Conservation (phyloP, 2,888 invertebrate genomes). For the Trisateles emortualis region DNA sequence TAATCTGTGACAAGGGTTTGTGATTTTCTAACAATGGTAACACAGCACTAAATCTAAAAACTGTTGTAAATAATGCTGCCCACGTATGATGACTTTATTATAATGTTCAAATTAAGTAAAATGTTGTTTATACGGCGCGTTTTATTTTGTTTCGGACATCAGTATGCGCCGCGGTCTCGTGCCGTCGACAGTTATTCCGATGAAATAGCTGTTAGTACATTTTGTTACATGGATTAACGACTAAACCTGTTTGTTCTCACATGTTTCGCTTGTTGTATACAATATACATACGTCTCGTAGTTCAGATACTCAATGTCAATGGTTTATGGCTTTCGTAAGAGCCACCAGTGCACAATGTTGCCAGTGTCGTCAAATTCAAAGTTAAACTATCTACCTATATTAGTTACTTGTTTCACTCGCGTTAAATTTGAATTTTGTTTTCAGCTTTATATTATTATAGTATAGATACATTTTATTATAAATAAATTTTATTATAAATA, state of each 20-base stretch:
- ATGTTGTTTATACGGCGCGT: slow-evolving; percentile 53
- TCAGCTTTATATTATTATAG: too few relatives aligned
- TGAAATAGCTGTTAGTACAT: slow-evolving; percentile 68
- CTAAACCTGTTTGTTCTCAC: slow-evolving; percentile 53
- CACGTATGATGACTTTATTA: slow-evolving; percentile 61
- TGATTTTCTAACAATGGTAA: too few relatives aligned
- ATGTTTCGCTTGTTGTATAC: slow-evolving; percentile 5
- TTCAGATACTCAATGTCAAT: neutral
- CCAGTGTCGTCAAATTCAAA: too few relatives aligned
- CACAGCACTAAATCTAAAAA: neutral
- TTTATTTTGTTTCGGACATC: slow-evolving; percentile 63
- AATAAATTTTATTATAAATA: too few relatives aligned
- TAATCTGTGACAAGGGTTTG: neutral
- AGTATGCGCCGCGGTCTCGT: slow-evolving; percentile 62
- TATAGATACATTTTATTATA: too few relatives aligned
- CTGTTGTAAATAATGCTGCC: neutral
- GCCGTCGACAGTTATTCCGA: slow-evolving; percentile 71
- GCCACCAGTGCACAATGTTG: too few relatives aligned
- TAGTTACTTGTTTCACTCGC: too few relatives aligned
- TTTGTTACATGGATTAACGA: slow-evolving; percentile 49
- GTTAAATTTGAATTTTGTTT: too few relatives aligned
- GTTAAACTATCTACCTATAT: too few relatives aligned
- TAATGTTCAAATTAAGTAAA: slow-evolving; percentile 60
- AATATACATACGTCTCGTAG: neutral
- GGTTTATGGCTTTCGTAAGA: neutral